Percentiles rank a stretch among this genome's conserved stretches.
phyloP scores from a whole-genome alignment of 2,888 invertebrate genomes.

The Lutraria lutraria region DNA sequence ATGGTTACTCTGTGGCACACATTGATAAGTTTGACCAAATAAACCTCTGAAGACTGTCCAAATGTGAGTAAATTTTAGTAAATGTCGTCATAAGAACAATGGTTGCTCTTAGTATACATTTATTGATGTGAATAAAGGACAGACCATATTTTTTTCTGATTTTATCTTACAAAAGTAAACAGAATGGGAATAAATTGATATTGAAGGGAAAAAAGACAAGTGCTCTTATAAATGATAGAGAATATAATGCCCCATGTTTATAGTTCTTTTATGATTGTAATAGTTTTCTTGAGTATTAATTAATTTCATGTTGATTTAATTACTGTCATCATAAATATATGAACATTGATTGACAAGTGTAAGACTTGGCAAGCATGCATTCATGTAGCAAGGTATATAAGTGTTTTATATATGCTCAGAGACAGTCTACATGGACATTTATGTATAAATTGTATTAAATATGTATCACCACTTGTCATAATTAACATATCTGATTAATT shows the following conservation, averaged over 20 bases:
- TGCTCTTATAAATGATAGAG: too few relatives aligned
- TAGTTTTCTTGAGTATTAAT: not conserved
- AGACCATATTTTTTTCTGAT: too few relatives aligned
- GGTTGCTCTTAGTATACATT: too few relatives aligned
- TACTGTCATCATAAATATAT: not conserved
- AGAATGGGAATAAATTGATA: too few relatives aligned
- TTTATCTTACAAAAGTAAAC: too few relatives aligned
- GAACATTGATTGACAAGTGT: not conserved
- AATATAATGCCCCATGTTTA: not conserved
- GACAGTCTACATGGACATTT: not conserved
- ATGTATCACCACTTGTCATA: not conserved
- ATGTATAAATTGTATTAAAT: not conserved
- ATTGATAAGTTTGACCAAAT: too few relatives aligned
- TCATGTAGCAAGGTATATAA: not conserved
- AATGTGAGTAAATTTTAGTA: too few relatives aligned
- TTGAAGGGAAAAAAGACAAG: too few relatives aligned
- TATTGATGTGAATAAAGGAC: too few relatives aligned
- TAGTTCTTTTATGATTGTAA: not conserved
- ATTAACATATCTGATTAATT: constrained; percentile 7
- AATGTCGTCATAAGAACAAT: too few relatives aligned
- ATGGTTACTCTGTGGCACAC: too few relatives aligned
- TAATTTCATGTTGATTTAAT: constrained; percentile 12
- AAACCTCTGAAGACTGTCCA: too few relatives aligned
- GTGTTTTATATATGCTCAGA: not conserved
- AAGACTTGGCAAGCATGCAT: not conserved